Evolutionary conservation across 2,797 vertebrate species (phyloP).

Genomic region (Betta splendens): DNA sequence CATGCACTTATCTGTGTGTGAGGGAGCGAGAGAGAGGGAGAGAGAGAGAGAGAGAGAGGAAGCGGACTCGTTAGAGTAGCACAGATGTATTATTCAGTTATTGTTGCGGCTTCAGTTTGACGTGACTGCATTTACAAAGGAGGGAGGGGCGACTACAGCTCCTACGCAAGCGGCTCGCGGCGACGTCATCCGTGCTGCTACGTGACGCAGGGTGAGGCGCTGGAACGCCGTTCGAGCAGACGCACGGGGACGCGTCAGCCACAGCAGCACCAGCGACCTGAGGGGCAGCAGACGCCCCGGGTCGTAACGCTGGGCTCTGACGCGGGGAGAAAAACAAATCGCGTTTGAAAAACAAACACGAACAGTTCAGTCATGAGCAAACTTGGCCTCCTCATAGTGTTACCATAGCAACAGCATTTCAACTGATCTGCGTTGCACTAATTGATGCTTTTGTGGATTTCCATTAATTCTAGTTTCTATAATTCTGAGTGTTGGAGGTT

Average conservation of each 20-base stretch:
- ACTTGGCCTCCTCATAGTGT: conserved; percentile 28
- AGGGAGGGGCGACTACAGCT: conserved; percentile 66
- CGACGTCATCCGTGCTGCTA: conserved; percentile 66
- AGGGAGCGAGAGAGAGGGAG: conserved; percentile 1
- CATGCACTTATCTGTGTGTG: conserved; percentile 27
- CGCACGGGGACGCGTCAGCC: background rate
- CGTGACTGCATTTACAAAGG: conserved; percentile 84
- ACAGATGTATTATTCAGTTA: conserved; percentile 85
- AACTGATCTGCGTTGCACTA: conserved; percentile 26
- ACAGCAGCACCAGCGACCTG: background rate
- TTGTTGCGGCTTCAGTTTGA: conserved; percentile 76
- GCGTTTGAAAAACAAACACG: conserved; percentile 17
- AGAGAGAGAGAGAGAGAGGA: conserved; percentile 33
- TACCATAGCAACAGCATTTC: conserved; percentile 51
- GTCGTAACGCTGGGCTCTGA: background rate
- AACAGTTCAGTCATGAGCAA: conserved; percentile 11
- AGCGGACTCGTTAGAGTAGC: conserved; percentile 55
- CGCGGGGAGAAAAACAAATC: conserved; percentile 2
- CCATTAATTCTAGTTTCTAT: background rate
- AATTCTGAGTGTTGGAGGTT: conserved; percentile 7
- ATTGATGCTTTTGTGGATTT: conserved; percentile 28
- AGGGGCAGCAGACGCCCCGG: background rate
- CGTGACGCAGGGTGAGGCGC: conserved; percentile 38
- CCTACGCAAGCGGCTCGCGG: conserved; percentile 72
- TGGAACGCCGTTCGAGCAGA: conserved; percentile 23